Conservation (phyloP, 2,113 vertebrate genomes). For the Pandion haliaetus region DNA sequence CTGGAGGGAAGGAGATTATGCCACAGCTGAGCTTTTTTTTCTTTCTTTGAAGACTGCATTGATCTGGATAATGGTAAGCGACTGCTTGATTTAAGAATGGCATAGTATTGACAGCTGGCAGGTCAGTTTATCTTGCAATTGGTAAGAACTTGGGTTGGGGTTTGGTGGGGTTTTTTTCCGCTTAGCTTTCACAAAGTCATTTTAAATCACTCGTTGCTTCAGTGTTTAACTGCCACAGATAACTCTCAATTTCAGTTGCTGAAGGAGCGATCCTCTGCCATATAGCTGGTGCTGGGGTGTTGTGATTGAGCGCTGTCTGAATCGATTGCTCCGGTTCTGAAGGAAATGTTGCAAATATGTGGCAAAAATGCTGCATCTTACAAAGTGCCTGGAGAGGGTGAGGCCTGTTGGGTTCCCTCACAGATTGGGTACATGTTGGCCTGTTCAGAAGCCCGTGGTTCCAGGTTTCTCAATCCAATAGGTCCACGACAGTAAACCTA, state of each 20-base stretch:
- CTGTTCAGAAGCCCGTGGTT: neutral
- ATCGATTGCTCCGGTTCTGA: neutral
- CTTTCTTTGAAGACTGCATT: neutral
- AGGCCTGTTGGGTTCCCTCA: neutral
- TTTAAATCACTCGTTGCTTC: neutral
- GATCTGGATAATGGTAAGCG: neutral
- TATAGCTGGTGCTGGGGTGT: neutral
- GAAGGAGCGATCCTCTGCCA: neutral
- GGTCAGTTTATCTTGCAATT: rapidly evolving
- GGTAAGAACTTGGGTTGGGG: neutral
- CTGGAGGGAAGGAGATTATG: neutral
- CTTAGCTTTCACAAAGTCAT: neutral
- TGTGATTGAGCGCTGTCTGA: neutral
- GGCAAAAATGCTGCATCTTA: neutral
- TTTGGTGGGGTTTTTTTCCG: neutral
- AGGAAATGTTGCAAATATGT: neutral
- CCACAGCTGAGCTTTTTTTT: neutral
- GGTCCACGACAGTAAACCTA: neutral
- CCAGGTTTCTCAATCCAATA: neutral
- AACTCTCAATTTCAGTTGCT: neutral
- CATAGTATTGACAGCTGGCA: neutral
- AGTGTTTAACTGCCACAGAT: neutral
- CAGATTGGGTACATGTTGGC: rapidly evolving
- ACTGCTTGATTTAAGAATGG: neutral
- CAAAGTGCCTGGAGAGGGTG: neutral